phyloP scores from a whole-genome alignment of 2,797 vertebrate genomes.

The Leptoclinus maculatus region DNA sequence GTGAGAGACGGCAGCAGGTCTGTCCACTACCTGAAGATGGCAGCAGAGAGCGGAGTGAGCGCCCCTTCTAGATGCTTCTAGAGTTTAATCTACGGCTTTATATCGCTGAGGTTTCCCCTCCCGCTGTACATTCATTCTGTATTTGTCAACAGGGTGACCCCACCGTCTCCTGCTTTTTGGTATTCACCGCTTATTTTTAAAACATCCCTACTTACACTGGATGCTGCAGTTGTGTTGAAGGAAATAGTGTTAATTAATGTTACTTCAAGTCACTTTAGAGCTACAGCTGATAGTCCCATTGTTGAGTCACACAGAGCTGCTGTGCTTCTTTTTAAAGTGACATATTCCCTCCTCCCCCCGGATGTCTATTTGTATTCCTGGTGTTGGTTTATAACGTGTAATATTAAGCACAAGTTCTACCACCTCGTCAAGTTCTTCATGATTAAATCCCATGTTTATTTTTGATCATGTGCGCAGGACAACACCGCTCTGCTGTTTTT shows the following conservation, averaged over 20 bases:
- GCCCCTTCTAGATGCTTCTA: constrained; percentile 64
- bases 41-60: constrained; percentile 88
- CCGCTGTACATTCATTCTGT: background rate
- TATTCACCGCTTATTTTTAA: background rate
- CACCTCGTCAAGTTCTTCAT: background rate
- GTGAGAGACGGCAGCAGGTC: constrained; percentile 81
- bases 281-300: background rate
- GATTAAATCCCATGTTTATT: background rate
- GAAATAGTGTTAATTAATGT: background rate
- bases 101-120: background rate
- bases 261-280: background rate
- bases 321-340: background rate
- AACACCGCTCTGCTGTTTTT: constrained; percentile 88
- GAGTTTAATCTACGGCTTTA: constrained; percentile 32
- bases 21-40: constrained; percentile 89
- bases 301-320: background rate
- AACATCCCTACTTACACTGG: background rate
- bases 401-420: background rate
- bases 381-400: background rate
- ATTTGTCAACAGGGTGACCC: background rate
- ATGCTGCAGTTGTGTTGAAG: background rate
- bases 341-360: background rate
- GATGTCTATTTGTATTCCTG: background rate
- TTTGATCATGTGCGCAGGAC: constrained; percentile 82
- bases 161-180: constrained; percentile 3